Evolutionary conservation across 2,888 invertebrate species (phyloP).

Genomic region (Leptopilina drosophilae): DNA sequence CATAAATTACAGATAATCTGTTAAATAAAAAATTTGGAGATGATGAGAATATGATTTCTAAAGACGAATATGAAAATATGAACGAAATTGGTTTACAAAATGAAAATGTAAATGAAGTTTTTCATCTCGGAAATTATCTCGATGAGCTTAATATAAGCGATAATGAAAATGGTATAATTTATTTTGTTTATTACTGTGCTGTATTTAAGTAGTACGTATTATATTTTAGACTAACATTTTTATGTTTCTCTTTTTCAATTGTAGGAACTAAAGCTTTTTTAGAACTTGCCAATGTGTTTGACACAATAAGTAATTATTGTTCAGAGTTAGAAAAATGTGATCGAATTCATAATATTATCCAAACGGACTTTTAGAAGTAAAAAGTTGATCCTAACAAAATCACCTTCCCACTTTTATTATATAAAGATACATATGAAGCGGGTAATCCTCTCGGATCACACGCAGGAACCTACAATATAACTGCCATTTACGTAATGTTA

Average conservation of each 20-base stretch:
- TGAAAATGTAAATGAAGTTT: too few relatives aligned
- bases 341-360: slow-evolving; percentile 46
- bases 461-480: slow-evolving; percentile 46
- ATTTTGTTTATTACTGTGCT: too few relatives aligned
- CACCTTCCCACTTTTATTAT: slow-evolving; percentile 50
- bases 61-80: slow-evolving; percentile 2
- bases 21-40: slow-evolving; percentile 3
- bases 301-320: slow-evolving; percentile 38
- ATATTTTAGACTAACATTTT: too few relatives aligned
- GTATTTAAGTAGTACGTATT: too few relatives aligned
- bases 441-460: slow-evolving; percentile 52
- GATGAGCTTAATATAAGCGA: too few relatives aligned
- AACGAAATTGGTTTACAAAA: neutral
- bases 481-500: slow-evolving; percentile 50
- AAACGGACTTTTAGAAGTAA: neutral
- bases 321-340: slow-evolving; percentile 32
- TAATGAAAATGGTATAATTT: too few relatives aligned
- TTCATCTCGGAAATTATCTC: too few relatives aligned
- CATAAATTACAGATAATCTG: neutral
- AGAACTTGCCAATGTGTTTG: slow-evolving; percentile 46
- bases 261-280: slow-evolving; percentile 39
- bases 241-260: neutral
- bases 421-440: slow-evolving; percentile 54
- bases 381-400: slow-evolving; percentile 43
- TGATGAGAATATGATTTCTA: neutral